Base-by-base conservation (phyloP, 2,888 invertebrate species). In the Aphodius sticticus region DNA sequence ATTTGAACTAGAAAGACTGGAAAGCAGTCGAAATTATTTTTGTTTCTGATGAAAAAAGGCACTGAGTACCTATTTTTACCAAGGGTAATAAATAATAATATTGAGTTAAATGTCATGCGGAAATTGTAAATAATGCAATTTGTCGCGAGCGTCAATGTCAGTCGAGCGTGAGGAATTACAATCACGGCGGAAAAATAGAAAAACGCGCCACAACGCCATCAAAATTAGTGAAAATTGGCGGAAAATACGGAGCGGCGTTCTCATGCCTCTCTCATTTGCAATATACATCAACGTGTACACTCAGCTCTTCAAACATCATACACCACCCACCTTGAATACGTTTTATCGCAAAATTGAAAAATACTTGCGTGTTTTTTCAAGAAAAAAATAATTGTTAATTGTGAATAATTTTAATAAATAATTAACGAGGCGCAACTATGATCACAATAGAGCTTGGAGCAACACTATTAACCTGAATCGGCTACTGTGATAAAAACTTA, bases 171-270 rank as follows among this genome's bases (percentile, higher is more conserved):
- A 85, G 84, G 86, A 88, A 89, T 89, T 89, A 89, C 88, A 88
- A 88, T 89, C 88, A 88, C 84, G 86, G 78, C 84, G 84, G 88
- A 88, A 89, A 89, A 89, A 89, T 88, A 88, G 88, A 88, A 88
- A 89, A 89, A 88, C 86, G 86, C 79, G 85, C 84, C 85, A 88
- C 88, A 88, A 88, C 89, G 87, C 88, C 87, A 89, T 89, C 87
- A 88, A 89, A 89, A 89, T 89, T 89, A 89, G 89, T 87, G 89
- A 85, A 89, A 86, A 89, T 88, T 89, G 89, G 86, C 88, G 87
- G 87, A 89, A 89, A 89, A 89, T 89, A 88, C 87, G 86, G 86
- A 87, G 86, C 78, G 77, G 79, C 80, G 81, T 78, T 26, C 26
- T 26, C 26, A 26, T 74, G 37, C 53, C 7, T 1, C 81, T 83